Percentiles rank a stretch among this genome's conserved stretches.
These are phyloP conservation scores for Protaetia brevitarsis DNA, from an alignment of 1,140 invertebrate species.

Conservation along the genomic window DNA sequence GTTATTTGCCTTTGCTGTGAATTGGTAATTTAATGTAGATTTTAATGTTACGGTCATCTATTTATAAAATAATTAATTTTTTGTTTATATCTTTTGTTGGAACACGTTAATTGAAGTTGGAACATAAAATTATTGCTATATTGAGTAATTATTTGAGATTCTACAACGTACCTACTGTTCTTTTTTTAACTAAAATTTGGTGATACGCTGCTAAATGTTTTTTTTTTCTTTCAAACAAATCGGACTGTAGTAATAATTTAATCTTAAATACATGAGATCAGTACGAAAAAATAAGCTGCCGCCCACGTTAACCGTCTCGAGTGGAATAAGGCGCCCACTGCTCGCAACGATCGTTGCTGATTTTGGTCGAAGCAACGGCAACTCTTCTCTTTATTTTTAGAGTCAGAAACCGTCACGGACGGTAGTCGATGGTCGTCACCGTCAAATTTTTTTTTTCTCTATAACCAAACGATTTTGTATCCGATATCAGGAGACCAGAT, in stretches of 20 bases:
- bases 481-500: too few species aligned
- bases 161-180: too few species aligned
- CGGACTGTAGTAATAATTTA: too few species aligned
- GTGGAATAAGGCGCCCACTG: background rate
- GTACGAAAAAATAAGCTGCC: background rate
- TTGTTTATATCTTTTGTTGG: too few species aligned
- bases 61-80: too few species aligned
- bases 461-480: too few species aligned
- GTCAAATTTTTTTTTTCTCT: background rate
- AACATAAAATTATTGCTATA: too few species aligned
- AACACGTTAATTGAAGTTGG: too few species aligned
- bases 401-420: conserved; percentile 1
- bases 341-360: background rate
- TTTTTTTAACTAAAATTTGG: background rate
- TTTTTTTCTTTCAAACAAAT: background rate
- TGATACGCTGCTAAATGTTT: background rate
- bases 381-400: conserved; percentile 1
- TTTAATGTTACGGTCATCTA: too few species aligned
- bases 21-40: too few species aligned
- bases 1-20: too few species aligned
- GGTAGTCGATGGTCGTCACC: background rate
- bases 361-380: conserved; percentile 13
- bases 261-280: background rate
- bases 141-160: too few species aligned
- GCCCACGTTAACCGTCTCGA: conserved; percentile 1